phyloP scores from a whole-genome alignment of 1,140 invertebrate genomes.

The Orius insidiosus region DNA sequence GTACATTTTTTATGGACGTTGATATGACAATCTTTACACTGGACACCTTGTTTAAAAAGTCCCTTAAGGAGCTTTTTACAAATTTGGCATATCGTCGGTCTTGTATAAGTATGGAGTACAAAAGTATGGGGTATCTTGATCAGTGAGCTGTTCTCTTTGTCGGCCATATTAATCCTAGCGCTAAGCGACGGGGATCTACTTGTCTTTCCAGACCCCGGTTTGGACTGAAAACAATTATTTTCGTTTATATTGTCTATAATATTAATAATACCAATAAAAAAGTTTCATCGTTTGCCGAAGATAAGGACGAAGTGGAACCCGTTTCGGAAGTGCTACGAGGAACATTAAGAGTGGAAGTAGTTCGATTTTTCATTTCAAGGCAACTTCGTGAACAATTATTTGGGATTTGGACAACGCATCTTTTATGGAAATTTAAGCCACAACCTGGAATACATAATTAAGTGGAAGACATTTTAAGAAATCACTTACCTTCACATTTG shows the following conservation, averaged over 20 bases:
- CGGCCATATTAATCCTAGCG: slow-evolving; percentile 54
- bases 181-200: slow-evolving; percentile 56
- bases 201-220: slow-evolving; percentile 25
- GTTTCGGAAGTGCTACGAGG: slow-evolving; percentile 46
- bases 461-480: slow-evolving; percentile 4
- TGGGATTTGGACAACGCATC: slow-evolving; percentile 95
- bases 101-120: slow-evolving; percentile 80
- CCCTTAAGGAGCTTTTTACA: slow-evolving; percentile 92
- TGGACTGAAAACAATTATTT: slow-evolving; percentile 5
- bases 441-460: slow-evolving; percentile 72
- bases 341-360: slow-evolving; percentile 38
- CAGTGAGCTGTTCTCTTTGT: slow-evolving; percentile 46
- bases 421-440: slow-evolving; percentile 94
- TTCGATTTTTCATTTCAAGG: slow-evolving; percentile 28
- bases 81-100: slow-evolving; percentile 87
- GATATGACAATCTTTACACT: slow-evolving; percentile 96
- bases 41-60: slow-evolving; percentile 89
- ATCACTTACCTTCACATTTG: slow-evolving; percentile 83
- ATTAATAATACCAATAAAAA: too few species aligned
- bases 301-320: slow-evolving; percentile 32
- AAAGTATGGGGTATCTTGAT: slow-evolving; percentile 85
- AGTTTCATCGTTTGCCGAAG: slow-evolving; percentile 29
- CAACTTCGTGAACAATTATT: slow-evolving; percentile 71
- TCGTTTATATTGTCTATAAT: too few species aligned
- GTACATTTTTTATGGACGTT: slow-evolving; percentile 97